phyloP scores from a whole-genome alignment of 2,888 invertebrate species.

The Mesorhabditis spiculigera region DNA sequence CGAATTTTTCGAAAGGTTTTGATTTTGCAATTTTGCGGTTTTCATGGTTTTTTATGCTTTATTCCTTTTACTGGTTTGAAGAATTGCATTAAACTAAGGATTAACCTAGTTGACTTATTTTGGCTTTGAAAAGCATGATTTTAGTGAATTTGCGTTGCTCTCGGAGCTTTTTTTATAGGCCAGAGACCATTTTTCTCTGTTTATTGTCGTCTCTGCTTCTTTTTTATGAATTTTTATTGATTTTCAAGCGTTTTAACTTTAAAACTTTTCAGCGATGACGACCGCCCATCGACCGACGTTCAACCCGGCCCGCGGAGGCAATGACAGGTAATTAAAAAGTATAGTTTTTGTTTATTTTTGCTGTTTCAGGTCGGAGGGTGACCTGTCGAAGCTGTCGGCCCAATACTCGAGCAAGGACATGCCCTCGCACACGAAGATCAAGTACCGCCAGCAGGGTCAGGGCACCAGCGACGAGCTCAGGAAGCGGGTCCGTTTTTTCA shows the following conservation, averaged over 20 bases:
- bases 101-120: too few relatives aligned
- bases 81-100: too few relatives aligned
- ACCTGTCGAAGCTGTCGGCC: slow-evolving; percentile 91
- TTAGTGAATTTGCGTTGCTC: too few relatives aligned
- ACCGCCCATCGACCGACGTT: slow-evolving; percentile 97
- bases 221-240: background rate
- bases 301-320: slow-evolving; percentile 93
- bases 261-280: slow-evolving; percentile 71
- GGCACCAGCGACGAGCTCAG: slow-evolving; percentile 85
- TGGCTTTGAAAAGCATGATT: too few relatives aligned
- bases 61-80: too few relatives aligned
- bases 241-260: background rate
- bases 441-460: slow-evolving; percentile 82
- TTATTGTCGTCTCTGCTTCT: too few relatives aligned
- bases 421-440: slow-evolving; percentile 50
- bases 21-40: background rate
- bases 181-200: too few relatives aligned
- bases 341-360: background rate
- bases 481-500: slow-evolving; percentile 65
- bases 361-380: slow-evolving; percentile 77
- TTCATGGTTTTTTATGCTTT: background rate
- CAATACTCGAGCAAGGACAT: slow-evolving; percentile 84
- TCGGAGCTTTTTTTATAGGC: too few relatives aligned
- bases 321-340: slow-evolving; percentile 70
- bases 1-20: too few relatives aligned